phyloP scores from a whole-genome alignment of 2,888 invertebrate genomes.

The Drosophila lacicola region DNA sequence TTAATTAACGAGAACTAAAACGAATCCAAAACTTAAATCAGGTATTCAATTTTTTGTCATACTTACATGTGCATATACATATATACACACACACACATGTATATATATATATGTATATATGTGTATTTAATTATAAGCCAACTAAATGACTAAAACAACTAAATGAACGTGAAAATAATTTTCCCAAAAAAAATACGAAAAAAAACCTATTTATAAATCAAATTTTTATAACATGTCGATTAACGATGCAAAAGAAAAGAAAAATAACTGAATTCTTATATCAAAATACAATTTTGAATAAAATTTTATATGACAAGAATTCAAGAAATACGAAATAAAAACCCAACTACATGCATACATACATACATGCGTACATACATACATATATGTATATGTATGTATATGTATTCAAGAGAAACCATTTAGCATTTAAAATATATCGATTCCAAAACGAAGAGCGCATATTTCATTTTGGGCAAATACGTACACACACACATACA shows the following conservation, averaged over 20 bases:
- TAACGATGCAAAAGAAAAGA: slow-evolving; percentile 44
- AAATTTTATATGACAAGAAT: slow-evolving; percentile 43
- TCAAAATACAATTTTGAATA: slow-evolving; percentile 82
- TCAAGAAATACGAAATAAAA: slow-evolving; percentile 24
- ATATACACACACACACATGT: slow-evolving; percentile 8
- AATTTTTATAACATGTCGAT: slow-evolving; percentile 61
- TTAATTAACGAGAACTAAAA: slow-evolving; percentile 61
- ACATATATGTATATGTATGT: slow-evolving; percentile 43
- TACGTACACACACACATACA: slow-evolving; percentile 41
- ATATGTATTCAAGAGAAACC: slow-evolving; percentile 37
- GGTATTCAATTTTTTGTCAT: slow-evolving; percentile 77
- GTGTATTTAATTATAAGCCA: slow-evolving; percentile 56
- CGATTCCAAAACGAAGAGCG: too few relatives aligned
- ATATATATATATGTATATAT: slow-evolving; percentile 24
- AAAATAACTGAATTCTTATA: slow-evolving; percentile 64
- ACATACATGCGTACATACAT: slow-evolving; percentile 12
- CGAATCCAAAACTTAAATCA: slow-evolving; percentile 79
- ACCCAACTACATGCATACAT: slow-evolving; percentile 23
- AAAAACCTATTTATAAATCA: slow-evolving; percentile 54
- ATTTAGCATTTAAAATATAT: slow-evolving; percentile 3
- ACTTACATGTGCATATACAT: slow-evolving; percentile 33
- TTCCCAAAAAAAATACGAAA: slow-evolving; percentile 11
- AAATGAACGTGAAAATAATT: slow-evolving; percentile 39
- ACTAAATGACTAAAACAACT: slow-evolving; percentile 23
- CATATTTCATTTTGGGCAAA: slow-evolving; percentile 14